These are phyloP conservation scores for Spinibarbus caldwelli DNA, from an alignment of 2,797 vertebrate species.

Conservation along the genomic window DNA sequence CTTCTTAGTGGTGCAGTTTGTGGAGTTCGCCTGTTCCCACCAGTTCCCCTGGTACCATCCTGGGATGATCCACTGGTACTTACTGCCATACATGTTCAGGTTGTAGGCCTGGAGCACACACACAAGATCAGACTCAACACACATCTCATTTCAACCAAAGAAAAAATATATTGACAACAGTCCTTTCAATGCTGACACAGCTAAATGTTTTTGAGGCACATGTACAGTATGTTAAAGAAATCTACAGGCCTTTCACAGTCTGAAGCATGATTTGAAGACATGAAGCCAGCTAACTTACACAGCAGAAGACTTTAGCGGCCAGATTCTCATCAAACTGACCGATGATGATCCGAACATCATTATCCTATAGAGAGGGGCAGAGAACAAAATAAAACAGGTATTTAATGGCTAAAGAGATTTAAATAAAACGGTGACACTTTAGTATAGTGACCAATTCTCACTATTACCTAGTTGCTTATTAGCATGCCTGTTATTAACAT, in stretches of 20 bases:
- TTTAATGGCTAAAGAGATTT: slow-evolving; percentile 9
- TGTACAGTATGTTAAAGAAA: neutral
- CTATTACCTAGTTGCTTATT: neutral
- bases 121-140: slow-evolving; percentile 13
- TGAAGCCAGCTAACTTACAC: slow-evolving; percentile 84
- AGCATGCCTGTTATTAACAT: neutral
- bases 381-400: slow-evolving; percentile 43
- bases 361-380: slow-evolving; percentile 80
- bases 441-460: neutral
- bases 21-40: slow-evolving; percentile 96
- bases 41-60: slow-evolving; percentile 98
- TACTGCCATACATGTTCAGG: slow-evolving; percentile 96
- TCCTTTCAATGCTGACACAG: slow-evolving; percentile 2
- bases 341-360: slow-evolving; percentile 97
- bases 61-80: slow-evolving; percentile 99
- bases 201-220: neutral
- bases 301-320: slow-evolving; percentile 98
- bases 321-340: slow-evolving; percentile 98
- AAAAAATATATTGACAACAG: slow-evolving; percentile 1
- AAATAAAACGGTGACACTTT: neutral
- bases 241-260: neutral
- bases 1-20: slow-evolving; percentile 91
- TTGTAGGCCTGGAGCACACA: slow-evolving; percentile 85
- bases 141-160: slow-evolving; percentile 5
- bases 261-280: neutral